A percentile compares a stretch with the other conserved stretches of the same genome.
Conservation (phyloP, 2,113 vertebrate species). For the Cnemophilus loriae region DNA sequence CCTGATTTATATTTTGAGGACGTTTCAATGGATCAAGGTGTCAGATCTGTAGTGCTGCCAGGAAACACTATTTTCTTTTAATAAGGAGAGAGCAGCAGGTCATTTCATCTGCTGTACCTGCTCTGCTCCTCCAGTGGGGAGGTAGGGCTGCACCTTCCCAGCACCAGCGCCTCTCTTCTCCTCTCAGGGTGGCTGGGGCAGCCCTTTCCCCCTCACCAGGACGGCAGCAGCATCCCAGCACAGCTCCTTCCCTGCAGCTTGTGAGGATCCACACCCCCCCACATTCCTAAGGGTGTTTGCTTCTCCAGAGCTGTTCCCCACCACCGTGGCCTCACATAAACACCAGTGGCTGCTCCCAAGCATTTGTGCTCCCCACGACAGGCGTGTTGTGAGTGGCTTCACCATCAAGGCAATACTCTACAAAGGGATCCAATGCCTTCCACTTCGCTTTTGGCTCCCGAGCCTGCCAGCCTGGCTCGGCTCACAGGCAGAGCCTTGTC, state of each 20-base stretch:
- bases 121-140: background rate
- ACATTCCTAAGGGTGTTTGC: no score
- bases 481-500: background rate
- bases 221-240: background rate
- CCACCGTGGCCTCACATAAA: fast-evolving
- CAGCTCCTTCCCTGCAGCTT: background rate
- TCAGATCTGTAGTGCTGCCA: background rate
- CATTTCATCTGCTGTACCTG: background rate
- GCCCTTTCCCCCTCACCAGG: no score
- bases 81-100: background rate
- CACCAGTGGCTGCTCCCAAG: background rate
- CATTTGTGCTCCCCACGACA: fast-evolving
- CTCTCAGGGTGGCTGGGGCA: background rate
- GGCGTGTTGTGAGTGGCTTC: background rate
- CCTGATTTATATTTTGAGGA: background rate
- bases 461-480: background rate
- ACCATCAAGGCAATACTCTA: fast-evolving
- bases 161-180: no score
- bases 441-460: background rate
- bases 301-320: background rate
- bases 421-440: background rate
- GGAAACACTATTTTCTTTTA: conserved; percentile 1
- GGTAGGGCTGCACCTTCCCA: background rate
- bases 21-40: background rate
- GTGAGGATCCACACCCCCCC: background rate